Evolutionary conservation across 2,888 invertebrate genomes (phyloP), one percentile per base, ranked within the genome.

Genomic region (Catocala nupta): DNA sequence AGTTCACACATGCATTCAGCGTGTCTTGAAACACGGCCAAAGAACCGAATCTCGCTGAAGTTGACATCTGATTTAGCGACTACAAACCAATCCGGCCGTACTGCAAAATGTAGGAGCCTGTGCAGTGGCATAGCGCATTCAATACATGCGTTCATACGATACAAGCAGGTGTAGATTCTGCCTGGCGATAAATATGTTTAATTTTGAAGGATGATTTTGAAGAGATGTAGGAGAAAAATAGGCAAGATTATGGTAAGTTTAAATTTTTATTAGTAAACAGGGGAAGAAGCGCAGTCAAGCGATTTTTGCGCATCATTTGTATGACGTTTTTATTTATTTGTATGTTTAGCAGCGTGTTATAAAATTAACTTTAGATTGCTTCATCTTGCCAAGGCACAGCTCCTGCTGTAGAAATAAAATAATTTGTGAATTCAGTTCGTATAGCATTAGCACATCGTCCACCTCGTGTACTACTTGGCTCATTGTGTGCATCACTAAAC

Each of bases 1-100:
- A 70, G 70, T 70, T 67, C 70, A 65, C 67, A 70, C 70, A 65
- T 67, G 70, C 70, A 67, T 70, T 67, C 65, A 47, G 67, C n/a
- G n/a, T n/a, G n/a, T 70, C 63, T 67, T 57, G 66, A 70, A 64
- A 66, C 64, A 66, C 69, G 63, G 44, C 63, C 61, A 61, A 68
- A 65, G n/a, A n/a, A n/a, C n/a, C n/a, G n/a, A n/a, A n/a, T n/a
- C n/a, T n/a, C n/a, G n/a, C n/a, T n/a, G n/a, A n/a, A n/a, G n/a
- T n/a, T n/a, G n/a, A n/a, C n/a, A n/a, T n/a, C n/a, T n/a, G n/a
- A n/a, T n/a, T n/a, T n/a, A n/a, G n/a, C n/a, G n/a, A n/a, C n/a
- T n/a, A n/a, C n/a, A n/a, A n/a, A n/a, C n/a, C n/a, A n/a, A n/a
- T n/a, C n/a, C n/a, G n/a, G n/a, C n/a, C n/a, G n/a, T n/a, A n/a